These are phyloP conservation scores for Prochilodus magdalenae DNA, from an alignment of 2,113 vertebrate genomes.

Conservation along the genomic window DNA sequence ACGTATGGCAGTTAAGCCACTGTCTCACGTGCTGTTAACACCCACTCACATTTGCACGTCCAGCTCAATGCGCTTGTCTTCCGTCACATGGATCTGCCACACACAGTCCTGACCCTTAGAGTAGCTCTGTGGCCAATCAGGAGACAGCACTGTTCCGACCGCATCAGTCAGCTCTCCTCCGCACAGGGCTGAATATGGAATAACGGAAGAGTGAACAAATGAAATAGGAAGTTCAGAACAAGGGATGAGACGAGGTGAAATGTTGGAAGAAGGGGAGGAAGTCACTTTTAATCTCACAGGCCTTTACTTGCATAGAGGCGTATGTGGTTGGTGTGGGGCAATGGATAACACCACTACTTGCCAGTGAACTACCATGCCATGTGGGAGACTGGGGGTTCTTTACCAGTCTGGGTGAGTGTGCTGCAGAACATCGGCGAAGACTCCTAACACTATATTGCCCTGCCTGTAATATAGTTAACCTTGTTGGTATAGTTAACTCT, in stretches of 20 bases:
- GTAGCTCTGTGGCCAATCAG: constrained; percentile 93
- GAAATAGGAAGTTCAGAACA: background rate
- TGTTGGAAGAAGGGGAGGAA: background rate
- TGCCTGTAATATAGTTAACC: too few relatives aligned
- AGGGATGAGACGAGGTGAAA: background rate
- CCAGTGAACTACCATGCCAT: too few relatives aligned
- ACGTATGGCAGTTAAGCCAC: background rate
- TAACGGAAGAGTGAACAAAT: background rate
- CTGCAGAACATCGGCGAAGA: too few relatives aligned
- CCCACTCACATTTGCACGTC: constrained; percentile 88
- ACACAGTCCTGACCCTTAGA: constrained; percentile 89
- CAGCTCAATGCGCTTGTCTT: constrained; percentile 89
- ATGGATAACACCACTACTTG: too few relatives aligned
- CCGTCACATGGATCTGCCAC: constrained; percentile 89
- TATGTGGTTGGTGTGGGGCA: too few relatives aligned
- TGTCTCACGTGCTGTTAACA: background rate
- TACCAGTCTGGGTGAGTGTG: too few relatives aligned
- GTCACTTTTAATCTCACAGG: background rate
- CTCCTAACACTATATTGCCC: too few relatives aligned
- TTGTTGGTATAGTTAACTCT: too few relatives aligned
- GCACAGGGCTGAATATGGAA: constrained; percentile 79
- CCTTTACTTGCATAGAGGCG: too few relatives aligned
- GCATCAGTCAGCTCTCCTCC: constrained; percentile 87
- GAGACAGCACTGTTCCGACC: constrained; percentile 86
- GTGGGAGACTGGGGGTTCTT: too few relatives aligned